Conservation (phyloP, 1,140 invertebrate species). For the Drosophila sp. region DNA sequence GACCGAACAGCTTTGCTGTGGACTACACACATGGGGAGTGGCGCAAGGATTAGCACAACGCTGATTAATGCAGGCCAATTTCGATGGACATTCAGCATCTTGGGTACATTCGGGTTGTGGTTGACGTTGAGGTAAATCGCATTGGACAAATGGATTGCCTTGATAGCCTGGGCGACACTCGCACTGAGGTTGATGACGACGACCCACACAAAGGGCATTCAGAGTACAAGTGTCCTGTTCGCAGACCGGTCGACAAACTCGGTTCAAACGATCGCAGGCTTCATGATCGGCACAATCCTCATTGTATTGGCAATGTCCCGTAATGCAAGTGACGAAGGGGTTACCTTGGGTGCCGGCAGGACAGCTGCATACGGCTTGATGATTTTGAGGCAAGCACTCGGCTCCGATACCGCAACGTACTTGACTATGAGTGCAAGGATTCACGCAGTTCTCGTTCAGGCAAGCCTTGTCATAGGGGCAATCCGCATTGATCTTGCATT, state of each 20-base stretch:
- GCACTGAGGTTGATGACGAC: conserved; percentile 91
- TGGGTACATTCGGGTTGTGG: conserved; percentile 87
- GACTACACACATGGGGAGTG: conserved; percentile 87
- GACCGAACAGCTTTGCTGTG: conserved; percentile 90
- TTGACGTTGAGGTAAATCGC: conserved; percentile 84
- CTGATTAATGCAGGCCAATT: conserved; percentile 90
- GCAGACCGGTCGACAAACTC: conserved; percentile 92
- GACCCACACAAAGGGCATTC: conserved; percentile 89
- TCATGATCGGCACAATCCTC: conserved; percentile 94
- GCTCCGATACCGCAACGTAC: conserved; percentile 90
- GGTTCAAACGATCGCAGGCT: conserved; percentile 92
- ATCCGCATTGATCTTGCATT: conserved; percentile 91
- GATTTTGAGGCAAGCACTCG: conserved; percentile 89
- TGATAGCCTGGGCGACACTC: conserved; percentile 88
- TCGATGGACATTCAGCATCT: conserved; percentile 90
- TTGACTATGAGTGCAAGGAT: conserved; percentile 88
- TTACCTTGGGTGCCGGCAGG: conserved; percentile 93
- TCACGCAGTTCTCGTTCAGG: conserved; percentile 89
- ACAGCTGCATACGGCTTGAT: conserved; percentile 92
- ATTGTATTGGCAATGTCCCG: conserved; percentile 93
- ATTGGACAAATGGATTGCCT: conserved; percentile 92
- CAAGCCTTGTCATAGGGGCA: conserved; percentile 94
- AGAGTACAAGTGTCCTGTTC: conserved; percentile 90
- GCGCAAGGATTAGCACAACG: conserved; percentile 91
- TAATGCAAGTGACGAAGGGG: conserved; percentile 91